A percentile compares a stretch with the other conserved stretches of the same genome.
Evolutionary conservation across 2,113 vertebrate genomes (phyloP).

Genomic region (Salvelinus sp.): DNA sequence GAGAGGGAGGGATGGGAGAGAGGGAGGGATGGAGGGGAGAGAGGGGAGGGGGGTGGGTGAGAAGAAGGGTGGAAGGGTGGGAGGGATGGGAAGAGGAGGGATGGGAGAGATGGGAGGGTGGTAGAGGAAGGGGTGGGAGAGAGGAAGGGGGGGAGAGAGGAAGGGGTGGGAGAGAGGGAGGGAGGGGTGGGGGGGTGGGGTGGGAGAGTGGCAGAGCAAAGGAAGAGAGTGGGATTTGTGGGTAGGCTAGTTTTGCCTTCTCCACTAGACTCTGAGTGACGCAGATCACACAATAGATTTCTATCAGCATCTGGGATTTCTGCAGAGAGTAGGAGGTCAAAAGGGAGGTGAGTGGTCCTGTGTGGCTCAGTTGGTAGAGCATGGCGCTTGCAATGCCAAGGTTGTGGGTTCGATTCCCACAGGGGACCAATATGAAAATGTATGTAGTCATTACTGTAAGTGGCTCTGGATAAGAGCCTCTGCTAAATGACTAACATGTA

Average conservation of each 20-base stretch:
- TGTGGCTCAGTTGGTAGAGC: too few species aligned
- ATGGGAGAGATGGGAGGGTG: neutral
- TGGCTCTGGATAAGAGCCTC: too few species aligned
- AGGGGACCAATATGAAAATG: too few species aligned
- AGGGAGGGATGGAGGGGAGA: neutral
- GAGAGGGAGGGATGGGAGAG: conserved; percentile 12
- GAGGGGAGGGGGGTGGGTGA: too few species aligned
- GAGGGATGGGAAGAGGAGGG: neutral
- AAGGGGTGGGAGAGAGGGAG: neutral
- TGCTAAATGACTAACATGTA: too few species aligned
- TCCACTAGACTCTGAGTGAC: too few species aligned
- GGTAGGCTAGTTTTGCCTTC: too few species aligned
- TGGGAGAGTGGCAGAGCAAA: conserved; percentile 8
- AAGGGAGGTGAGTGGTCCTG: too few species aligned
- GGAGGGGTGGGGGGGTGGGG: neutral
- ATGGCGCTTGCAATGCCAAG: too few species aligned
- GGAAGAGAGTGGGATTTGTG: conserved; percentile 2
- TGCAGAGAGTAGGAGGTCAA: neutral
- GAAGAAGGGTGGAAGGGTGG: neutral
- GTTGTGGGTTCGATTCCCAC: too few species aligned
- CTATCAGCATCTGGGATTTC: neutral
- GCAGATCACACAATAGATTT: too few species aligned
- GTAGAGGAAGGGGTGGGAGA: neutral
- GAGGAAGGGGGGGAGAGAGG: neutral
- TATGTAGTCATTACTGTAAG: too few species aligned